These are phyloP conservation scores for Falco concolor DNA, from an alignment of 2,797 vertebrate species.

Conservation along the genomic window DNA sequence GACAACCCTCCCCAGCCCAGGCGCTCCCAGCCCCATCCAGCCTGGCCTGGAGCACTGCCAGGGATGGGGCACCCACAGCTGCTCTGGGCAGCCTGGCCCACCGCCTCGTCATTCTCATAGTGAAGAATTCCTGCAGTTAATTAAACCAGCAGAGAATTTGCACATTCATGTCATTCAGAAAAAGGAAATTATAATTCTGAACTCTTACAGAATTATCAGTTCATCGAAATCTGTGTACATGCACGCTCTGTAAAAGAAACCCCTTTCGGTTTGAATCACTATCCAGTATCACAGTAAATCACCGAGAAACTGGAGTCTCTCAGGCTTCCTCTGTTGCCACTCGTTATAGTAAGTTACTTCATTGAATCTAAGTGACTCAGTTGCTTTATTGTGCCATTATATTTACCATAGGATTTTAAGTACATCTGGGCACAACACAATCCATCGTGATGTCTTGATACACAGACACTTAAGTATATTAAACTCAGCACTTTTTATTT, in stretches of 20 bases:
- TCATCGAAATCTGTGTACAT: not conserved
- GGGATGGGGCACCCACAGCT: no score
- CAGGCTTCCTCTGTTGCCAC: not conserved
- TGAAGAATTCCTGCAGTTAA: not conserved
- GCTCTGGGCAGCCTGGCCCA: no score
- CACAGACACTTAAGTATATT: not conserved
- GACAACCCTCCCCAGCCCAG: no score
- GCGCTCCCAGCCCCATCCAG: no score
- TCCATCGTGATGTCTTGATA: not conserved
- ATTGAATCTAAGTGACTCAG: not conserved
- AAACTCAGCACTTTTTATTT: not conserved
- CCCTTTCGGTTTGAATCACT: not conserved
- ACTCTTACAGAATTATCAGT: not conserved
- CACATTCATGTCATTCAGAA: not conserved
- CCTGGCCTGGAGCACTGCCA: no score
- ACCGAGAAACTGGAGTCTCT: not conserved
- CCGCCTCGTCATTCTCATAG: no score
- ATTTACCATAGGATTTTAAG: not conserved
- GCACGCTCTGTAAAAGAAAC: not conserved
- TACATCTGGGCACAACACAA: not conserved
- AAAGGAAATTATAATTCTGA: not conserved
- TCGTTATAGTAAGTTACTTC: not conserved
- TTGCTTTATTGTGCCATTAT: not conserved
- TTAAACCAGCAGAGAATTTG: not conserved
- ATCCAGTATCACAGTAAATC: not conserved